Evolutionary conservation across 2,888 invertebrate genomes (phyloP), one percentile per base, ranked within the genome.

Genomic region (Anticlea derivata): DNA sequence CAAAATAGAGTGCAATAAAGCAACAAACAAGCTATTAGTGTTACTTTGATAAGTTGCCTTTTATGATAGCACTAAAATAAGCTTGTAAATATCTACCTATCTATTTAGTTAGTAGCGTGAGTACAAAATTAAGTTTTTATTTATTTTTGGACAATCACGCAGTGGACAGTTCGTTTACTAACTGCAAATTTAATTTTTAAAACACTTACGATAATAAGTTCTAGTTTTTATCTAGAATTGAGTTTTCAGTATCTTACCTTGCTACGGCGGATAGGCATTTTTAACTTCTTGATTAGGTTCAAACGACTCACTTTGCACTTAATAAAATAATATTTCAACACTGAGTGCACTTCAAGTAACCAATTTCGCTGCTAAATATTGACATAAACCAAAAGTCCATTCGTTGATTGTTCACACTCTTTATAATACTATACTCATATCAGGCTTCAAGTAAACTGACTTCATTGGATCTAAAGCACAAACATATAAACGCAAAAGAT

Each of bases 401-500:
- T 26, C 17, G 8, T 7, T 41, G 48, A 37, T 55, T 46, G 49
- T 40, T 47, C 53, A 61, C 74, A 76, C 71, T 62, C 55, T 63
- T 67, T 44, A 63, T 68, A 70, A 72, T 66, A 74, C 73, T 78
- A 74, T 70, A 65, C 78, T 75, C 80, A 80, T 75, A 72, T 75
- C 73, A 73, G 64, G 83, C 80, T 78, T 66, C 65, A 73, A 78
- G 79, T 83, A 76, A 83, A 90, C 89, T 89, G 88, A 85, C 84
- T 88, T 78, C 73, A 78, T 74, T 79, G 74, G 73, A 78, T 79
- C 81, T 70, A 79, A 80, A 81, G 81, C 88, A 83, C 85, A 86
- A 85, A 86, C 84, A 89, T 90, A 83, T 89, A 89, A 88, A 86
- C 79, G 57, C 50, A 45, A 62, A 74, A 66, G 90, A 89, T 90